Conservation (phyloP, 2,113 vertebrate species). For the Scomber colias region DNA sequence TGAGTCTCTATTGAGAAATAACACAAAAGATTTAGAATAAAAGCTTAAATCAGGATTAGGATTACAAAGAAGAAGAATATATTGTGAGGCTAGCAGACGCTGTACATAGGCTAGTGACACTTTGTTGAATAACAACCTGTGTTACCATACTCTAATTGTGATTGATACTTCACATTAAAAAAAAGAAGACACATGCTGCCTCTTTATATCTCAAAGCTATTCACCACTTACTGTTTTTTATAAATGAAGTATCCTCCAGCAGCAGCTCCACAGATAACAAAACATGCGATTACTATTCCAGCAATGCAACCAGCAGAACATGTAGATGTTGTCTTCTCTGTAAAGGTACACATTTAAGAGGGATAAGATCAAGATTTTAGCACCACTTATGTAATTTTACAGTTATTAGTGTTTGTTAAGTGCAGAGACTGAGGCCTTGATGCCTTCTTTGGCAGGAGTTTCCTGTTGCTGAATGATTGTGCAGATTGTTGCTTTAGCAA, state of each 20-base stretch:
- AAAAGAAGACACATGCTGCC: too few species aligned
- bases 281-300: conserved; percentile 49
- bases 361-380: background rate
- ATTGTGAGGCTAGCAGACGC: too few species aligned
- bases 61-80: too few species aligned
- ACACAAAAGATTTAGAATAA: too few species aligned
- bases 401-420: background rate
- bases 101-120: too few species aligned
- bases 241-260: conserved; percentile 20
- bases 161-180: too few species aligned
- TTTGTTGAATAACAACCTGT: too few species aligned
- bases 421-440: too few species aligned
- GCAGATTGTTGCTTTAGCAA: background rate
- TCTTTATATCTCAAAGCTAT: background rate
- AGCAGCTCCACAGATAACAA: background rate
- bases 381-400: background rate
- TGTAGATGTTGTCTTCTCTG: fast-evolving
- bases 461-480: background rate
- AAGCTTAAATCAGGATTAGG: too few species aligned
- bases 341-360: background rate
- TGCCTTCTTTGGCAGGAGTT: too few species aligned
- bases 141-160: too few species aligned
- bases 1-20: too few species aligned
- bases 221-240: conserved; percentile 44
- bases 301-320: conserved; percentile 41